These are phyloP conservation scores for Myotis findleyi DNA, from an alignment of 2,797 vertebrate genomes.

Conservation along the genomic window DNA sequence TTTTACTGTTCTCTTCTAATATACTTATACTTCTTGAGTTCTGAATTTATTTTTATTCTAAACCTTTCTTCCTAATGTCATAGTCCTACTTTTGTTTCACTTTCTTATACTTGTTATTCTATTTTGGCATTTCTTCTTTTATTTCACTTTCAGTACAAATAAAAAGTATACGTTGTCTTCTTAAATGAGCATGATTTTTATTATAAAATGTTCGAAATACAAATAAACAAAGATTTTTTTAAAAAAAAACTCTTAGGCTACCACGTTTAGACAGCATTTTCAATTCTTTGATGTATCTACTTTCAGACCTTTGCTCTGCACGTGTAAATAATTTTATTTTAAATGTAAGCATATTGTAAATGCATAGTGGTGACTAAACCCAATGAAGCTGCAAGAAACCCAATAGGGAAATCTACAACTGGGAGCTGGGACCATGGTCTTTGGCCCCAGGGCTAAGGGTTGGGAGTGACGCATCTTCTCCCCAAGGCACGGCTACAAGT, in stretches of 20 bases:
- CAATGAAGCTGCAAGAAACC: not conserved
- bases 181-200: not conserved
- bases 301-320: not conserved
- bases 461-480: not conserved
- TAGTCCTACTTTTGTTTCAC: not conserved
- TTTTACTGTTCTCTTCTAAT: not conserved
- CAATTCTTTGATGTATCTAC: not conserved
- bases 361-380: too few relatives aligned
- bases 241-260: not conserved
- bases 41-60: not conserved
- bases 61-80: conserved; percentile 28
- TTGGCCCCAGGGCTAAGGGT: fast-evolving
- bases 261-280: not conserved
- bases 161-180: not conserved
- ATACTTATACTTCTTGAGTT: not conserved
- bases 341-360: not conserved
- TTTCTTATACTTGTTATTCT: not conserved
- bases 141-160: not conserved
- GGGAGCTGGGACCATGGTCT: fast-evolving
- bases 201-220: not conserved
- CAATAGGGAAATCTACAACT: not conserved
- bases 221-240: not conserved
- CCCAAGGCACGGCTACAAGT: fast-evolving
- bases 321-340: not conserved
- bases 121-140: not conserved